A percentile compares a stretch with the other conserved stretches of the same genome.
These are phyloP conservation scores for Misgurnus anguillicaudatus DNA, from an alignment of 2,113 vertebrate species.

Conservation along the genomic window DNA sequence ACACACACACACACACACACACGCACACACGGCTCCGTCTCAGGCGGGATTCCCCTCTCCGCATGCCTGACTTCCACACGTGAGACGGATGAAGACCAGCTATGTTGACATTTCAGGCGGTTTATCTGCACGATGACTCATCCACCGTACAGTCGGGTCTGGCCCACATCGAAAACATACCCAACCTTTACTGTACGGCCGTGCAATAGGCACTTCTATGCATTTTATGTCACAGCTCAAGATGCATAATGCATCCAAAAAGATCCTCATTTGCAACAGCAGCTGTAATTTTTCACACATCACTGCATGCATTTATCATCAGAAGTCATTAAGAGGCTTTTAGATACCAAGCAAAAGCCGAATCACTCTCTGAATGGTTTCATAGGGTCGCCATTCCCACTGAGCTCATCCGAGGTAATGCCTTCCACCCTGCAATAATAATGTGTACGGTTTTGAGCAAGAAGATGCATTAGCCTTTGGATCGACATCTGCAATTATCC, in stretches of 20 bases:
- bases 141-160: constrained; percentile 6
- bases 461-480: not conserved
- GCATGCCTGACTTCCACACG: constrained; percentile 38
- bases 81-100: constrained; percentile 29
- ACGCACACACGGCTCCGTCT: constrained; percentile 25
- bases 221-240: not conserved
- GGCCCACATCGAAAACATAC: not conserved
- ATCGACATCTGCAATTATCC: not conserved
- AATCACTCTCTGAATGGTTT: constrained; percentile 1
- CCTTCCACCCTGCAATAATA: constrained; percentile 2
- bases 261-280: not conserved
- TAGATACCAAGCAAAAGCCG: constrained; percentile 11
- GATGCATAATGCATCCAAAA: not conserved
- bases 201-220: constrained; percentile 5
- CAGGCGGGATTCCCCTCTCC: constrained; percentile 50
- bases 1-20: constrained; percentile 36
- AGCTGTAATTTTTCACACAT: constrained; percentile 28
- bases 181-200: not conserved
- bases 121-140: constrained; percentile 49
- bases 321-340: constrained; percentile 9
- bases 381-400: constrained; percentile 26
- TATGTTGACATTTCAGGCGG: constrained; percentile 12
- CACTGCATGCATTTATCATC: constrained; percentile 31
- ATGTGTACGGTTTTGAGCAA: not conserved
- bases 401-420: constrained; percentile 40